A percentile compares a stretch with the other conserved stretches of the same genome.
Conservation (phyloP, 2,113 vertebrate genomes). For the Indicator indicator region DNA sequence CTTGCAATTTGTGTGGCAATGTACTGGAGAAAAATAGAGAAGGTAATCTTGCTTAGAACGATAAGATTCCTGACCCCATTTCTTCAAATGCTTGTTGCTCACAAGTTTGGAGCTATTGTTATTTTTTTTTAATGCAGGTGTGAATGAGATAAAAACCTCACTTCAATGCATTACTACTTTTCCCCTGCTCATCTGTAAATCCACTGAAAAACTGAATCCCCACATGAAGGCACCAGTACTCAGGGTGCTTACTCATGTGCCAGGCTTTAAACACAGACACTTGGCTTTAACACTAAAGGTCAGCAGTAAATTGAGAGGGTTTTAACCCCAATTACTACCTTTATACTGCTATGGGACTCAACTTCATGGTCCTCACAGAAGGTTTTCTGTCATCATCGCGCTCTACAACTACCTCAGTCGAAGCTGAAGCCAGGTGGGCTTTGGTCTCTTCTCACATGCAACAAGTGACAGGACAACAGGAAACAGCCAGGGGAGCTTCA, state of each 20-base stretch:
- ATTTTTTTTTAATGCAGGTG: background rate
- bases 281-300: background rate
- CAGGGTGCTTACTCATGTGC: background rate
- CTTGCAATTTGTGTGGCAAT: constrained; percentile 7
- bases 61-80: constrained; percentile 33
- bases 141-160: background rate
- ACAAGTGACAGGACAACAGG: no score
- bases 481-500: no score
- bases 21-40: background rate
- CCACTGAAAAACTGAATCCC: background rate
- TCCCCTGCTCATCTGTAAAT: background rate
- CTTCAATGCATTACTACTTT: background rate
- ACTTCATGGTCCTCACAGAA: background rate
- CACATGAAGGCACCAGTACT: background rate
- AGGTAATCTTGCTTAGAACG: constrained; percentile 26
- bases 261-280: background rate
- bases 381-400: background rate
- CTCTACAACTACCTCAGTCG: no score
- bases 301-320: background rate
- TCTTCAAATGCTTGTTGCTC: constrained; percentile 22
- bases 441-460: no score
- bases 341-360: background rate
- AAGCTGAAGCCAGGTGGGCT: no score
- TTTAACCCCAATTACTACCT: background rate
- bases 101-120: background rate